Percentiles rank a stretch among this genome's conserved stretches.
Conservation (phyloP, 2,888 invertebrate genomes). For the Leptopilina syphax region DNA sequence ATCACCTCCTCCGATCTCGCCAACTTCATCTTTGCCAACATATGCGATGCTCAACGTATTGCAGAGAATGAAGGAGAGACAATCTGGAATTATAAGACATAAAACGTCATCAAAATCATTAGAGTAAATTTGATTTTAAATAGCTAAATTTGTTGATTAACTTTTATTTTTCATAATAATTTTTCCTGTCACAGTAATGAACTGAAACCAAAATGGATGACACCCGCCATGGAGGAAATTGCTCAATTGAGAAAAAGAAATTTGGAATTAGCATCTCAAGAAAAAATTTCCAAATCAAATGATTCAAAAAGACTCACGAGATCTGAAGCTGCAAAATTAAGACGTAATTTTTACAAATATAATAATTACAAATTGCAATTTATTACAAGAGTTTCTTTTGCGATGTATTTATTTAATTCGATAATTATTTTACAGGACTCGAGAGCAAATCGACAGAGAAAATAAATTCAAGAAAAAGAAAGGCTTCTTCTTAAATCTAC, state of each 20-base stretch:
- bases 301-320: constrained; percentile 66
- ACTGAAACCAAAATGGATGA: constrained; percentile 71
- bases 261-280: constrained; percentile 44
- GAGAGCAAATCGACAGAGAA: constrained; percentile 35
- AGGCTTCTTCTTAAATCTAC: constrained; percentile 23
- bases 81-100: constrained; percentile 65
- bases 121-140: constrained; percentile 64
- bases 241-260: constrained; percentile 66
- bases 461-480: constrained; percentile 13
- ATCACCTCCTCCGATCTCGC: constrained; percentile 68
- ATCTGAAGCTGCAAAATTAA: constrained; percentile 67
- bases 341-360: constrained; percentile 62
- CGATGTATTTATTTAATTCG: not conserved
- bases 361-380: not conserved
- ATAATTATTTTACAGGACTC: constrained; percentile 12
- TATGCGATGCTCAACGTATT: constrained; percentile 85
- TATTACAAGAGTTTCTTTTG: not conserved
- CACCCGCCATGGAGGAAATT: constrained; percentile 73
- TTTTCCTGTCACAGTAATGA: constrained; percentile 59
- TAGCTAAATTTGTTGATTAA: constrained; percentile 1
- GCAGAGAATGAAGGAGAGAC: constrained; percentile 81
- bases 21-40: constrained; percentile 78
- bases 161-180: constrained; percentile 36
- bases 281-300: constrained; percentile 44
- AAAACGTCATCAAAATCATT: constrained; percentile 61